Conservation (phyloP, 2,113 vertebrate species). For the Poeciliopsis prolifica region DNA sequence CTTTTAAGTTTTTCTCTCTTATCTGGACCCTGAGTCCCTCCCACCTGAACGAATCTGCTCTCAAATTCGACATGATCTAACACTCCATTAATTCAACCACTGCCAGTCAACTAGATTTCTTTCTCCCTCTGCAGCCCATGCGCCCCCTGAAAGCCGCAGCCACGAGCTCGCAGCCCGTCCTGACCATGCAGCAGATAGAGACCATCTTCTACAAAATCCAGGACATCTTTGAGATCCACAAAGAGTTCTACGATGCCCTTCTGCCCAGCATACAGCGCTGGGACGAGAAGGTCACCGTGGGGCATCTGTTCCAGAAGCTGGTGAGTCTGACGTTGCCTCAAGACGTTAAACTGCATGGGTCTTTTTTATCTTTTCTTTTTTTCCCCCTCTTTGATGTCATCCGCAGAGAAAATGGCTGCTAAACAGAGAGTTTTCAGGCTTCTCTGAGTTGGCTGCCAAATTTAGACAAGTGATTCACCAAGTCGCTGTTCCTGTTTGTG, state of each 20-base stretch:
- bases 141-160: constrained; percentile 94
- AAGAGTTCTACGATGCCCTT: constrained; percentile 94
- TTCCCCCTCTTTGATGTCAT: background rate
- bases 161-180: constrained; percentile 94
- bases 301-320: constrained; percentile 98
- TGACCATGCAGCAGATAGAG: constrained; percentile 94
- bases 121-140: constrained; percentile 85
- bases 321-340: constrained; percentile 75
- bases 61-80: background rate
- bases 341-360: background rate
- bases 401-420: constrained; percentile 16
- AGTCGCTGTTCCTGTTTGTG: background rate
- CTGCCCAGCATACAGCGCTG: constrained; percentile 94
- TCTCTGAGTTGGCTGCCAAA: constrained; percentile 32
- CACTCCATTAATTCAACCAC: background rate
- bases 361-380: background rate
- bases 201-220: constrained; percentile 99
- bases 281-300: constrained; percentile 93
- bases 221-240: constrained; percentile 97
- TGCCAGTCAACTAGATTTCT: background rate
- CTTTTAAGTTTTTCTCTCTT: constrained; percentile 37
- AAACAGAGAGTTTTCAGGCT: background rate
- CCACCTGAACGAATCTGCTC: background rate
- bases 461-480: constrained; percentile 1
- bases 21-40: constrained; percentile 8